Conservation (phyloP, 2,113 vertebrate genomes). For the Gorsachius goisagi region DNA sequence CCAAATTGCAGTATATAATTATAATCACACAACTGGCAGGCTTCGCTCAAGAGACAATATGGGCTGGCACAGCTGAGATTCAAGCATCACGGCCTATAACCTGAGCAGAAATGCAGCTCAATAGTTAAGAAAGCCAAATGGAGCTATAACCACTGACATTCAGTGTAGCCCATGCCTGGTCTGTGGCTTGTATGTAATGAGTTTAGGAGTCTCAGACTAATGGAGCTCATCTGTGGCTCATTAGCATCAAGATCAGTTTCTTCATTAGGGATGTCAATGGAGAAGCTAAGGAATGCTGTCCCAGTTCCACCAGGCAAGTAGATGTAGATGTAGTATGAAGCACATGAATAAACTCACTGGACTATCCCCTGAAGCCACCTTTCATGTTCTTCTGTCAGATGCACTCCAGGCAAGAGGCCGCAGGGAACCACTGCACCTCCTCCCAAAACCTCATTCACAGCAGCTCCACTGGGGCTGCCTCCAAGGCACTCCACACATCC, state of each 20-base stretch:
- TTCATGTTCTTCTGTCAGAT: background rate
- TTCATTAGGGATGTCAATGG: background rate
- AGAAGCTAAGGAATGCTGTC: background rate
- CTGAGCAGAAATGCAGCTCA: slow-evolving; percentile 1
- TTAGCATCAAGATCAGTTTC: background rate
- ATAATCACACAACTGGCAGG: slow-evolving; percentile 49
- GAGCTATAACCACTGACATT: background rate
- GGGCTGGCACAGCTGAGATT: background rate
- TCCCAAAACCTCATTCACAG: background rate
- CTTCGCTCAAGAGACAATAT: background rate
- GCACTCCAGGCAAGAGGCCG: background rate
- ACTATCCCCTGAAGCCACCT: background rate
- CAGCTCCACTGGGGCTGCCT: rapidly evolving
- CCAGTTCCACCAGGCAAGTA: background rate
- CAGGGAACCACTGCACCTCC: background rate
- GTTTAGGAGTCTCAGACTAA: background rate
- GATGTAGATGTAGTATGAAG: background rate
- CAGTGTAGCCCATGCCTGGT: background rate
- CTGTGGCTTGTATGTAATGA: background rate
- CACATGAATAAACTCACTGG: background rate
- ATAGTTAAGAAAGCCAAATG: background rate
- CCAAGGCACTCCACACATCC: background rate
- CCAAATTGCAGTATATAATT: slow-evolving; percentile 40
- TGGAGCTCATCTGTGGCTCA: background rate
- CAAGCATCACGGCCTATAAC: background rate